Evolutionary conservation across 2,113 vertebrate species (phyloP).

Genomic region (Garra rufa): DNA sequence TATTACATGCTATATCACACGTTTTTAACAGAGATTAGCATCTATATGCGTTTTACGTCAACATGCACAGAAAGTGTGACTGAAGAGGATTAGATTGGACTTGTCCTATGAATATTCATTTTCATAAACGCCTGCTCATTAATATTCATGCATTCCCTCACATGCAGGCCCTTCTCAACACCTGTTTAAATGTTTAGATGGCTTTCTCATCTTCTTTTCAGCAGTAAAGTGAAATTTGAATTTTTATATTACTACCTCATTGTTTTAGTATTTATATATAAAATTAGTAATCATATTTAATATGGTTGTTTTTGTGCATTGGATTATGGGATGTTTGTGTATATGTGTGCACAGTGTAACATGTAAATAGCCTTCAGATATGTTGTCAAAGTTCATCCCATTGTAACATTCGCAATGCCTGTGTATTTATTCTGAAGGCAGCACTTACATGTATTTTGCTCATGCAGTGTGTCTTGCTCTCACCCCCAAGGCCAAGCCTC

Average conservation of each 20-base stretch:
- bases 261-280: neutral
- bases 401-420: constrained; percentile 53
- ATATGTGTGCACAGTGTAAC: constrained; percentile 22
- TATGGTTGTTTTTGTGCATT: neutral
- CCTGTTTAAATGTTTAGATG: constrained; percentile 42
- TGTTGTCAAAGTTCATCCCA: constrained; percentile 59
- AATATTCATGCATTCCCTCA: constrained; percentile 55
- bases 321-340: constrained; percentile 19
- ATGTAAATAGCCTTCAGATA: constrained; percentile 54
- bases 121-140: constrained; percentile 53
- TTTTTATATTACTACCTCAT: neutral
- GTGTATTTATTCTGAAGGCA: constrained; percentile 67
- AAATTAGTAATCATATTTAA: neutral
- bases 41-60: constrained; percentile 43
- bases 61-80: constrained; percentile 41
- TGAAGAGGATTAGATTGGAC: constrained; percentile 32
- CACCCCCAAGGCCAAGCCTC: constrained; percentile 42
- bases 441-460: constrained; percentile 56
- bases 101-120: constrained; percentile 60
- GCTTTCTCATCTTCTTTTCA: constrained; percentile 32
- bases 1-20: constrained; percentile 37
- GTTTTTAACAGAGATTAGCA: constrained; percentile 56
- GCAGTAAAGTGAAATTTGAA: neutral
- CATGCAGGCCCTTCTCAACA: constrained; percentile 36
- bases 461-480: constrained; percentile 37